phyloP scores from a whole-genome alignment of 2,888 invertebrate genomes.

The Corbicula japonica region DNA sequence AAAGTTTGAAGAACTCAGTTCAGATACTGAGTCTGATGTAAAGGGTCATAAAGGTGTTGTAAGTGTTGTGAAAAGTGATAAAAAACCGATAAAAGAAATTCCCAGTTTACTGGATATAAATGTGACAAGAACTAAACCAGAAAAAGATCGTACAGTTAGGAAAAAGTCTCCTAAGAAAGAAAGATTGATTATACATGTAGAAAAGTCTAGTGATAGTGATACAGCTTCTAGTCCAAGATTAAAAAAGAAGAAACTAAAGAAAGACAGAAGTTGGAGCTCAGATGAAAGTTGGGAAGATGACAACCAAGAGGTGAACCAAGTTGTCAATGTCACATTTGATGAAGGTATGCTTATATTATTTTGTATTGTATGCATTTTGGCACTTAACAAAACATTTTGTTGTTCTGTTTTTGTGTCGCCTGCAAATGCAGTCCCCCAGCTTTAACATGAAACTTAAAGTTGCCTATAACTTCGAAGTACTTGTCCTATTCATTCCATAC shows the following conservation, averaged over 20 bases:
- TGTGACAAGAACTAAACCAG: slow-evolving; percentile 41
- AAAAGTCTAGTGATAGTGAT: slow-evolving; percentile 50
- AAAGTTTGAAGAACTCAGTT: slow-evolving; percentile 51
- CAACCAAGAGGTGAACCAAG: slow-evolving; percentile 24
- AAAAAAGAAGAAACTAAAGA: slow-evolving; percentile 36
- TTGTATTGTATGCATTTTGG: too few species aligned
- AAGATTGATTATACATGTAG: slow-evolving; percentile 57
- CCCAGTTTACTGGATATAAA: slow-evolving; percentile 52
- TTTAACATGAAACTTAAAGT: too few species aligned
- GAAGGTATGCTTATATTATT: slow-evolving; percentile 29
- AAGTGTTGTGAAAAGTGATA: slow-evolving; percentile 41
- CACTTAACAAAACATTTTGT: too few species aligned
- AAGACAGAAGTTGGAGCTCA: slow-evolving; percentile 32
- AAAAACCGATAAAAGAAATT: slow-evolving; percentile 20
- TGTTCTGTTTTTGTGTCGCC: too few species aligned
- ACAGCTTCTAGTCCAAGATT: not conserved
- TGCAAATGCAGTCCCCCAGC: too few species aligned
- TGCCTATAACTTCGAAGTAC: too few species aligned
- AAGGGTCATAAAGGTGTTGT: slow-evolving; percentile 37
- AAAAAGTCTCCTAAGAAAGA: slow-evolving; percentile 37
- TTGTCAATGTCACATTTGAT: slow-evolving; percentile 53
- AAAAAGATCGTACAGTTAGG: slow-evolving; percentile 1
- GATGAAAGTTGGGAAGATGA: slow-evolving; percentile 35
- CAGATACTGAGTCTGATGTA: slow-evolving; percentile 40
- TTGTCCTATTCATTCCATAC: too few species aligned